Evolutionary conservation across 2,797 vertebrate species (phyloP).

Genomic region (Margarornis squamiger): DNA sequence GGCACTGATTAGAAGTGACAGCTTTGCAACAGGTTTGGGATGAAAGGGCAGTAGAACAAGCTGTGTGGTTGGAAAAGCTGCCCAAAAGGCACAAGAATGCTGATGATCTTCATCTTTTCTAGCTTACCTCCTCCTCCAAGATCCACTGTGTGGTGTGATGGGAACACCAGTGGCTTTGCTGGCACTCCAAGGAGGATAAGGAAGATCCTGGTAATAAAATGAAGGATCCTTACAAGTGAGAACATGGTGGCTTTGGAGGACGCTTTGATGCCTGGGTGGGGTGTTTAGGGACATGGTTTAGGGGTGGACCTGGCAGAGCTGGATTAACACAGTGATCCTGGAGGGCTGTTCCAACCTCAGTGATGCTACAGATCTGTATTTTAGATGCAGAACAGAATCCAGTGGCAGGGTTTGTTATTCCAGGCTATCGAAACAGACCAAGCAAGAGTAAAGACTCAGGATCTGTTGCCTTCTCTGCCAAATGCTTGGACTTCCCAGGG

Average conservation of each 20-base stretch:
- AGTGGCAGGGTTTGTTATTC: neutral
- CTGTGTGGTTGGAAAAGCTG: neutral
- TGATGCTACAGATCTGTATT: neutral
- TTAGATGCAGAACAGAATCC: neutral
- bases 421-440: neutral
- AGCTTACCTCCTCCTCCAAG: neutral
- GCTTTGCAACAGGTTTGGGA: constrained; percentile 4
- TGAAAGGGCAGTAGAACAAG: neutral
- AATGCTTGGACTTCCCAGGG: neutral
- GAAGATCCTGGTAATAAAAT: neutral
- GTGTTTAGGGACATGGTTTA: neutral
- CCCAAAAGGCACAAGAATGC: neutral
- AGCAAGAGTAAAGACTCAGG: neutral
- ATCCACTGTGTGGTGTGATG: neutral
- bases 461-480: neutral
- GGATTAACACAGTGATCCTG: neutral
- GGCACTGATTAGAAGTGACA: neutral
- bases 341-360: neutral
- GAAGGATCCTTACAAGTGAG: neutral
- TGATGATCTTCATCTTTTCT: neutral
- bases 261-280: neutral
- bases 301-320: neutral
- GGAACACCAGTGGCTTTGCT: neutral
- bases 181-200: neutral
- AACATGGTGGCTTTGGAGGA: neutral